Conservation (phyloP, 53 echinoderm and acorn worm species). For the Apostichopus leukothele region DNA sequence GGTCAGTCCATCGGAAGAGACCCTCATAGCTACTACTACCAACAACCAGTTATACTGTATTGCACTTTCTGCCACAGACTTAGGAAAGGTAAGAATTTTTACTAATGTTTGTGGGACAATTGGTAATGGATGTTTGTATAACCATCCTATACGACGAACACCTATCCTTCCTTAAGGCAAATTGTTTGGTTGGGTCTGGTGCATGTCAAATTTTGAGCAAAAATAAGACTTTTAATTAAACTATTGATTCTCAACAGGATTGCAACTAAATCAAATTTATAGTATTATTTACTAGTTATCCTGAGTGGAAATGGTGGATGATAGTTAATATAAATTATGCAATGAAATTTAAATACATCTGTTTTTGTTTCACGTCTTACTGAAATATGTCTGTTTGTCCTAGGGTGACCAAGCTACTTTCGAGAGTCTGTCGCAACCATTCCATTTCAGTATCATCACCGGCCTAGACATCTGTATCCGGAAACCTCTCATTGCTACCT, state of each 20-base stretch:
- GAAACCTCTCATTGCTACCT: constrained; percentile 93
- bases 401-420: constrained; percentile 96
- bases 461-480: constrained; percentile 92
- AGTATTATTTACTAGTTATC: too few relatives aligned
- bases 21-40: constrained; percentile 84
- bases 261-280: too few relatives aligned
- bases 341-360: too few relatives aligned
- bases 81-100: constrained; percentile 70
- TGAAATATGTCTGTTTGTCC: neutral
- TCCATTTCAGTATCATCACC: constrained; percentile 89
- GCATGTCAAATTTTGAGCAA: too few relatives aligned
- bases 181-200: too few relatives aligned
- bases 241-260: too few relatives aligned
- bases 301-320: too few relatives aligned
- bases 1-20: constrained; percentile 99
- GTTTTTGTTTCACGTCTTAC: too few relatives aligned
- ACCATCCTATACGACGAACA: neutral
- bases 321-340: too few relatives aligned
- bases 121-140: neutral
- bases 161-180: neutral
- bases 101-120: neutral
- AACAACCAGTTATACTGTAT: constrained; percentile 97
- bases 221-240: too few relatives aligned
- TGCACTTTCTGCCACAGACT: constrained; percentile 85
- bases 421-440: constrained; percentile 90